Base-by-base conservation (phyloP, 2,888 invertebrate genomes). In the Diarsia dahlii region DNA sequence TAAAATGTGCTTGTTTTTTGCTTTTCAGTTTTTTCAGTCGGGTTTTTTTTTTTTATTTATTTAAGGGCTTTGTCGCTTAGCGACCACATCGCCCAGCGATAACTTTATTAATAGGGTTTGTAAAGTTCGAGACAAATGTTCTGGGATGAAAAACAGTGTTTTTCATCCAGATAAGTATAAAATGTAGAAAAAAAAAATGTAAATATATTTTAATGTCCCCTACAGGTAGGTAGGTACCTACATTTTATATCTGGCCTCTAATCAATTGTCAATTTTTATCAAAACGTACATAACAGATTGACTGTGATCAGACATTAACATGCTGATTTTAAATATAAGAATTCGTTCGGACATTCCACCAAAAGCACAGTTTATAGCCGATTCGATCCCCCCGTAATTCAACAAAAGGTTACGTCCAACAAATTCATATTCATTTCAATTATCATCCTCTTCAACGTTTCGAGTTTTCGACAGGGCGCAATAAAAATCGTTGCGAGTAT, bases 341-440 rank as follows among this genome's bases (percentile, higher is more conserved):
- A n/a, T 18, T 66, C 3, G 8, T 18, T 62, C 13, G 1, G 28
- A 28, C 23, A 46, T 50, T 20, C 20, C 34, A 18, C 15, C 28
- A 76, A 39, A 48, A 39, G 20, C 48, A 58, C 52, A 52, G 48
- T 60, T 62, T 65, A 60, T 28, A 46, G 20, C 18, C 48, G 13
- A 63, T 72, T 71, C 28, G 46, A 63, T 71, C 52, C 28, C 50
- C 48, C n/a, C 23, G 15, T 48, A 54, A 23, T 28, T n/a, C 48
- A 63, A 74, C 54, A 68, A 71, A 78, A 18, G 74, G 34, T 45
- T 78, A 56, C 34, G 12, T 58, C 60, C 28, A 83, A 79, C 72
- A 83, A 83, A 83, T 71, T n/a, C 46, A 69, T n/a, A 45, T 65
- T 74, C 66, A 71, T 74, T 82, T 85, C 74, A 83, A 85, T 85